Base-by-base conservation (phyloP, 2,797 vertebrate species). In the Ceryle rudis region DNA sequence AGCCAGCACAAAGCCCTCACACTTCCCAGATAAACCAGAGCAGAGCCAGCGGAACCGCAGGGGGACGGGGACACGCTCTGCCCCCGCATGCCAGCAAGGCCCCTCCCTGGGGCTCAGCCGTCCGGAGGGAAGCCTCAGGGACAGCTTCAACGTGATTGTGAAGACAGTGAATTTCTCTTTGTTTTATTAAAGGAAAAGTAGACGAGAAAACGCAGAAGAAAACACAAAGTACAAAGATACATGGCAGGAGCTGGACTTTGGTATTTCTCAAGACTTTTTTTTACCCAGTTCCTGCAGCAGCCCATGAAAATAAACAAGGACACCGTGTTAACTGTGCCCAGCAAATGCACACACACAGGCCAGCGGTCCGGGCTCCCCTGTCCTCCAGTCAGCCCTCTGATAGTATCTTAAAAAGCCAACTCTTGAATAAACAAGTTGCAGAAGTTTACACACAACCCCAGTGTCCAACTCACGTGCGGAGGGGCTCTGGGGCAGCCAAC, bases 121-220 rank as follows among this genome's bases (percentile, higher is more conserved):
- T 7, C 46, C 54, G 0, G 0, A 88, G 33, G 62, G 41, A 74
- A 73, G 70, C 60, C 46, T 73, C 57, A 33, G 84, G 46, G 61
- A 60, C 25, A 47, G 41, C 33, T 62, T 61, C 74, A 26, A 55
- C 58, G 21, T 16, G 64, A 80, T 21, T 31, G 54, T 52, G 66
- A 87, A 44, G 83, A 65, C 10, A 3, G 33, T 70, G 66, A 85
- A 55, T 82, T 42, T 65, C 81, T 93, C 69, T 86, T 96, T 87
- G 70, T 92, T 91, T 96, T 93, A 92, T 87, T 91, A 79, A 95
- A 97, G 93, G 94, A 86, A 33, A 96, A 95, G 54, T 66, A 78
- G 83, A 96, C 70, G 71, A 91, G 85, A 93, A 89, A 96, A 93
- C 3, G 9, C 67, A 90, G 86, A 90, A 91, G 78, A 96, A 90